Percentiles rank a stretch among this genome's conserved stretches.
Conservation (phyloP, 2,888 invertebrate species). For the Chamaedrilus cognettii region DNA sequence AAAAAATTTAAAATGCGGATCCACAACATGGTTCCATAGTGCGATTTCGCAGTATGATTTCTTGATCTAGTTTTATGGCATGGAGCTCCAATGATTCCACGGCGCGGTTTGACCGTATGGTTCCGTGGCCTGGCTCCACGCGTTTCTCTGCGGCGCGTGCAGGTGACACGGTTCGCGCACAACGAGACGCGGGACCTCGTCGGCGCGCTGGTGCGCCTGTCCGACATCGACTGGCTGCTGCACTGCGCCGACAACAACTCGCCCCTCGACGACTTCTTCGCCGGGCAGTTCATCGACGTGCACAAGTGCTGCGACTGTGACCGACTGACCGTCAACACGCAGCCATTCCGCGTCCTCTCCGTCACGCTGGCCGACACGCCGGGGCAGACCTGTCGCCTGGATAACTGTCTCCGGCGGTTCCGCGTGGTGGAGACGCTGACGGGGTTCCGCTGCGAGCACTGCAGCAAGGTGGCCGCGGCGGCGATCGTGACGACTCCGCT, state of each 20-base stretch:
- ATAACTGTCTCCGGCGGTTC: background rate
- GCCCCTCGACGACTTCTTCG: background rate
- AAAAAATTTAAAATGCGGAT: too few species aligned
- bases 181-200: background rate
- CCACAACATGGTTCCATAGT: too few species aligned
- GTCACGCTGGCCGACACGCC: background rate
- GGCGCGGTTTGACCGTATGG: too few species aligned
- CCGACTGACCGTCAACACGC: background rate
- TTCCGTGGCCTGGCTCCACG: too few species aligned
- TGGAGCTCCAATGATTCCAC: too few species aligned
- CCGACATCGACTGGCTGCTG: background rate
- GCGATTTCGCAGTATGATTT: too few species aligned
- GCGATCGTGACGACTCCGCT: background rate
- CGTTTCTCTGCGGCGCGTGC: too few species aligned
- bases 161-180: background rate
- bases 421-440: background rate
- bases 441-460: background rate
- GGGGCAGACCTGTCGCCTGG: background rate
- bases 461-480: background rate
- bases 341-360: background rate
- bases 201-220: background rate
- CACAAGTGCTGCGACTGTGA: background rate
- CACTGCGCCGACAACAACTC: background rate
- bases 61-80: too few species aligned
- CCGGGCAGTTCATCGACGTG: background rate